Evolutionary conservation across 2,797 vertebrate genomes (phyloP), one percentile per base, ranked within the genome.

Genomic region (Gymnothorax reevesii): DNA sequence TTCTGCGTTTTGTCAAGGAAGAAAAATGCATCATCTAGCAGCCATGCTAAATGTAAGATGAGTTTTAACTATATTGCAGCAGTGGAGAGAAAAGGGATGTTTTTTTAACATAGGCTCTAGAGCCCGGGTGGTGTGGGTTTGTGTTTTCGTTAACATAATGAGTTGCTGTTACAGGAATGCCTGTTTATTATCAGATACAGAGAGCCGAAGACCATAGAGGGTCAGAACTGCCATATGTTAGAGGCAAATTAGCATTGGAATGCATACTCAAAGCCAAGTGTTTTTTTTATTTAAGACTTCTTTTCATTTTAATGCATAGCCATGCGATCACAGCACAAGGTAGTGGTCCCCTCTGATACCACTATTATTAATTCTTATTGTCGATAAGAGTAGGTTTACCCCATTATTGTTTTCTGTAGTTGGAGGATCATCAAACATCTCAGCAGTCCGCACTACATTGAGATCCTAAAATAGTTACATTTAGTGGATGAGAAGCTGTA

Each of bases 231-330:
- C 75, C 62, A 85, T 7, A 55, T 66, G 66, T 57, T 83, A 80
- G 82, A 2, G 7, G 82, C 77, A 54, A 54, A 49, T 73, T 55
- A 80, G 64, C 69, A 1, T 62, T 86, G 64, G 86, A 87, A 86
- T 84, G 86, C 62, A 17, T 49, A 20, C 60, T 42, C 42, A 5
- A 22, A 82, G 87, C 84, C 87, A 88, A 83, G 75, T 27, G 59
- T 66, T 60, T 54, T 60, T 54, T 80, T 55, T 17, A 88, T 60
- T 75, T 27, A 75, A n/a, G 17, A 64, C 49, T 52, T 57, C 79
- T 33, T 12, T 52, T 86, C 85, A 60, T 57, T 77, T 86, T 52
- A 82, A 83, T 42, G 82, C 71, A 57, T 60, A 17, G 57, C 82
- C 59, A 3, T 57, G 13, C 82, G 33, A 7, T 7, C 57, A 27